Conservation (phyloP, 2,113 vertebrate genomes). For the Andinoacara biseriatus region DNA sequence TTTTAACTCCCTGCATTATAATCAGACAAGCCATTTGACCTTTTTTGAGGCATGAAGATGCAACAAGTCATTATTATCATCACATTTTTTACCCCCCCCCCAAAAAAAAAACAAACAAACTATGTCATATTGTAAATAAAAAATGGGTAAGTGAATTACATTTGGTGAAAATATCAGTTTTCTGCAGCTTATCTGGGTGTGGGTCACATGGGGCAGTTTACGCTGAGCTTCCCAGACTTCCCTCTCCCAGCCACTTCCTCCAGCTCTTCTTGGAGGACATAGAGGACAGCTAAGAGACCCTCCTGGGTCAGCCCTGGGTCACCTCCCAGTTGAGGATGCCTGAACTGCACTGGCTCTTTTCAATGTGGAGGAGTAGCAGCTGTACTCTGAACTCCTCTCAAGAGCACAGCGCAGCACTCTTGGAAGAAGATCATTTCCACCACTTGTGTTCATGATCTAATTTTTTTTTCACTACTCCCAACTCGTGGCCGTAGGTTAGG, state of each 20-base stretch:
- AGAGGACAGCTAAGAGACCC: neutral
- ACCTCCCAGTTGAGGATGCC: neutral
- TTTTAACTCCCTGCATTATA: slow-evolving; percentile 25
- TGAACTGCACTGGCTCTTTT: neutral
- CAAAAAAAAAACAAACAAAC: neutral
- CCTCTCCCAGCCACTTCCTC: neutral
- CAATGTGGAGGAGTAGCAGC: neutral
- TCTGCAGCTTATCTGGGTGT: neutral
- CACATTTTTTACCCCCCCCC: neutral
- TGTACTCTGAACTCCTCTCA: neutral
- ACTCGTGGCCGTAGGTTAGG: neutral
- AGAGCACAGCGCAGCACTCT: neutral
- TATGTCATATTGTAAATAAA: neutral
- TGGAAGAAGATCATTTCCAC: neutral
- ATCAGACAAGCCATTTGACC: slow-evolving; percentile 36
- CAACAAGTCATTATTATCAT: neutral
- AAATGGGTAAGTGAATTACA: neutral
- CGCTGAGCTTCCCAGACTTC: neutral
- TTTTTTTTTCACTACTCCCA: neutral
- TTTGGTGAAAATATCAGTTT: neutral
- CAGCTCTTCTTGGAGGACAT: neutral
- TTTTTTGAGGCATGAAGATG: neutral
- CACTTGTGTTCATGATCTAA: neutral
- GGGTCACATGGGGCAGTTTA: neutral
- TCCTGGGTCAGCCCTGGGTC: neutral